Base-by-base conservation (phyloP, 2,113 vertebrate species). In the Archocentrus centrarchus region DNA sequence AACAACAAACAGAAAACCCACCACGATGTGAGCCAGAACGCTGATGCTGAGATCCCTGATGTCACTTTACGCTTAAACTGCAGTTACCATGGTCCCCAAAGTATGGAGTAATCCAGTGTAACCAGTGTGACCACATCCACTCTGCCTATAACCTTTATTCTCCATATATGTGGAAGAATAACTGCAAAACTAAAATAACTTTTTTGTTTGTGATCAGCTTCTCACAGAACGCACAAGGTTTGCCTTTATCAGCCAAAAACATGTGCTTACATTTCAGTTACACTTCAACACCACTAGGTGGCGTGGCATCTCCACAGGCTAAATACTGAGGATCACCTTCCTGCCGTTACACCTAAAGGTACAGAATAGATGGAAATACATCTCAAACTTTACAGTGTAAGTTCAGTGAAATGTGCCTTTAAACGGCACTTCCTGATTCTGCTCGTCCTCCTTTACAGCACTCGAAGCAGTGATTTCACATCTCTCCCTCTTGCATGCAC, bases 221-320 rank as follows among this genome's bases (percentile, higher is more conserved):
- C 1, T 53, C 41, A 5, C 24, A 70, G 41, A 30, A 50, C 24
- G 44, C 9, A 11, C 15, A 18, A 0, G 15, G 66, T 53, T 73
- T 73, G 20, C 2, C 66, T 0, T 32, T 53, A 53, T 20, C 44
- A 73, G 27, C 27, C 44, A 27, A 68, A 17, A 70, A 70, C 15
- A 30, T 50, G 15, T 1, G 7, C 22, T 68, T 50, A 15, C 17
- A 7, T 68, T 50, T 68, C 41, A 50, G 47, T 1, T 0, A 0
- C 47, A 30, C 17, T 75, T 59, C 15, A 20, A 41, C 35, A 66
- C 86, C 86, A 88, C 57, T 32, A 83, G 83, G 55, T 81, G 76
- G 83, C 5, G 15, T 2, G 3, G 55, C 55, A 27, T 17, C 75
- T 79, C 53, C 77, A 37, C 24, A 39, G 32, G 59, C 41, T 11